Base-by-base conservation (phyloP, 2,888 invertebrate genomes). In the Drepana falcataria region DNA sequence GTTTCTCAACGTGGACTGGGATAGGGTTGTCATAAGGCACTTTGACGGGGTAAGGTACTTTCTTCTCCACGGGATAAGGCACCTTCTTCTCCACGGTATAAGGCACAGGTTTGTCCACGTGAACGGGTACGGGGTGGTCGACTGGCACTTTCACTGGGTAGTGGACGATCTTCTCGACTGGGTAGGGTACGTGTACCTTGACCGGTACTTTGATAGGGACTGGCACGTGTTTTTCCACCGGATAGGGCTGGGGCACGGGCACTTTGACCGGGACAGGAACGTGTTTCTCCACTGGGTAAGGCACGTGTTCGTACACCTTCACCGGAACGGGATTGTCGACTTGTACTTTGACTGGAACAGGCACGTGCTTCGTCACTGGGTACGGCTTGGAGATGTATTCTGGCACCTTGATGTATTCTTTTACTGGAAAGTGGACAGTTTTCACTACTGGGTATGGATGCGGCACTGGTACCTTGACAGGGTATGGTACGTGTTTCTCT, bases 1-100 rank as follows among this genome's bases (percentile, higher is more conserved):
- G 95, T 76, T 95, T 95, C 60, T 95, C 95, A 2, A 96, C 95
- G 59, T 94, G 94, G 21, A 95, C 94, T 4, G 95, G 95, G 3
- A 95, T 92, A 48, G 94, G 95, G 71, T 93, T 92, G 49, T 95
- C 94, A 44, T 93, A 91, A 51, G 86, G 92, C 49, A 94, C 93
- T 78, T 95, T 94, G 2, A 95, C 95, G 53, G 95, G 95, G 77
- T 94, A 94, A 48, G 94, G 95, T 49, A 94, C 94, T 52, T 91
- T 87, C 80, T 95, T 95, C 68, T 94, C 94, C 0, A 95, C 94
- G 54, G 94, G 94, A 81, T 95, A 95, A 1, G 95, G 95, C 52
- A 95, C 94, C 53, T 93, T 94, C 75, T 95, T 95, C 68, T 95
- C 95, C 0, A 96, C 94, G 51, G 91, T 93, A 0, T 95, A 93